Evolutionary conservation across 1,140 invertebrate species (phyloP).

Genomic region (Papilio polytes): DNA sequence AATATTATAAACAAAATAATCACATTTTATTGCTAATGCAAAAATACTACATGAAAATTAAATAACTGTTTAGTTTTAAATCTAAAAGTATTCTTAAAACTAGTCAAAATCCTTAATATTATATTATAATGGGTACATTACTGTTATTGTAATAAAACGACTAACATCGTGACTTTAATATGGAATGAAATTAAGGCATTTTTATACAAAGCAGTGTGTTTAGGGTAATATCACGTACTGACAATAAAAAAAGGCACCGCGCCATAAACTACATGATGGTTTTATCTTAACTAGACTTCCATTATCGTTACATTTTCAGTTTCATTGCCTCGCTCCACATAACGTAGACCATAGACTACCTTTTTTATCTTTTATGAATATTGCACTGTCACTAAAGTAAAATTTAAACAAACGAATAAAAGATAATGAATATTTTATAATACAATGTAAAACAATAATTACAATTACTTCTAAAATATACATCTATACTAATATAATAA

Average conservation of each 20-base stretch:
- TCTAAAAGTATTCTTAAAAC: no score
- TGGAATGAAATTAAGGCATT: background rate
- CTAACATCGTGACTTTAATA: background rate
- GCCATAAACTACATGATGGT: background rate
- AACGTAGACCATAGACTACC: background rate
- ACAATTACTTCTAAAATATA: no score
- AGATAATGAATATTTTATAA: no score
- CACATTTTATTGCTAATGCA: no score
- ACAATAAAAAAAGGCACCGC: constrained; percentile 16
- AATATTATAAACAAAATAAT: no score
- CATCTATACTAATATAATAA: no score
- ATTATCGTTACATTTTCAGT: constrained; percentile 12
- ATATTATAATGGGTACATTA: background rate
- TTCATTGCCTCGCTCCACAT: background rate
- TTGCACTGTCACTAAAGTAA: background rate
- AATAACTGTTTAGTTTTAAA: no score
- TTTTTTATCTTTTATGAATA: constrained; percentile 2
- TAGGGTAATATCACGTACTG: constrained; percentile 18
- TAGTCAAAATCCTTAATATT: background rate
- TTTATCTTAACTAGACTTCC: constrained; percentile 7
- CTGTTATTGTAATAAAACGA: background rate
- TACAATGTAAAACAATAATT: no score
- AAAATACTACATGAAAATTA: no score
- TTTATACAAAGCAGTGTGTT: background rate
- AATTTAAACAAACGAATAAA: background rate